A percentile compares a stretch with the other conserved stretches of the same genome.
Evolutionary conservation across 2,113 vertebrate genomes (phyloP).

Genomic region (Carassius auratus): DNA sequence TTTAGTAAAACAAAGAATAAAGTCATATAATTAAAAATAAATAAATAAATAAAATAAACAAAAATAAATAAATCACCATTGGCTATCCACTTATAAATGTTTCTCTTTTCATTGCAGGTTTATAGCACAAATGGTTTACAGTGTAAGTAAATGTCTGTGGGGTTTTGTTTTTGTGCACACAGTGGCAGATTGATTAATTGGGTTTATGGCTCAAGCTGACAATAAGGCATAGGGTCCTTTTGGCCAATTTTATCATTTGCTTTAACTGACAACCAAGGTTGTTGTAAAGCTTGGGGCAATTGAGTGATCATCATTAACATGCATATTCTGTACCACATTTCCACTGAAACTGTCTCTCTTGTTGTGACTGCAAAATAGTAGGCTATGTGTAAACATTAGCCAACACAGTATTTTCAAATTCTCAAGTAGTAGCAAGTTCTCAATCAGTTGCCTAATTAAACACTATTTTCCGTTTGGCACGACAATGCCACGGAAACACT

Average conservation of each 20-base stretch:
- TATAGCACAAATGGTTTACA: neutral
- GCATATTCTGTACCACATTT: neutral
- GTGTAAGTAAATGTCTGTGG: neutral
- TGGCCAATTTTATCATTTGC: conserved; percentile 10
- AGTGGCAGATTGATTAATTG: conserved; percentile 7
- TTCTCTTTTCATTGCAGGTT: neutral
- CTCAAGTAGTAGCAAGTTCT: neutral
- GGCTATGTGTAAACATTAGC: neutral
- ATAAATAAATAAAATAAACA: too few relatives aligned
- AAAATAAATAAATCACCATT: neutral
- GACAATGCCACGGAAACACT: neutral
- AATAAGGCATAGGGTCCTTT: neutral
- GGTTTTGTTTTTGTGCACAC: neutral
- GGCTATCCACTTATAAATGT: neutral
- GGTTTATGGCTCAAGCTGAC: neutral
- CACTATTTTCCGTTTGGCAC: neutral
- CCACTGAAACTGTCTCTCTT: neutral
- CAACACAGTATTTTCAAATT: neutral
- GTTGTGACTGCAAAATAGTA: neutral
- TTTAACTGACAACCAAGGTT: conserved; percentile 3
- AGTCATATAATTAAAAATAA: neutral
- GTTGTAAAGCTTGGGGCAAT: conserved; percentile 18
- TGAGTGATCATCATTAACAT: conserved; percentile 14
- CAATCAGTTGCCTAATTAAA: neutral
- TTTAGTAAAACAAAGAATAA: neutral